Conservation (phyloP, 2,797 vertebrate genomes). For the Hyperoplus immaculatus region DNA sequence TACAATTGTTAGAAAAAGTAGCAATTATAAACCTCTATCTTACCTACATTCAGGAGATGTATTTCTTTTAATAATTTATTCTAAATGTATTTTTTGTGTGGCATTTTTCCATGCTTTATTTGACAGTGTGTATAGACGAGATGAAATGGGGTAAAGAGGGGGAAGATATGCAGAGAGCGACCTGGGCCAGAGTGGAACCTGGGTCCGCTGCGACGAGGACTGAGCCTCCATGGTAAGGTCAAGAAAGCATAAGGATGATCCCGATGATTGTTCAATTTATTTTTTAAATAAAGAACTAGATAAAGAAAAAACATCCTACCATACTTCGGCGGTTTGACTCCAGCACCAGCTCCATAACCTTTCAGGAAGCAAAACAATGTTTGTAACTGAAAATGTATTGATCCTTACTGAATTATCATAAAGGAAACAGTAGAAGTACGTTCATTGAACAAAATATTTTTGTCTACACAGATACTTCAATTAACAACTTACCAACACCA, state of each 20-base stretch:
- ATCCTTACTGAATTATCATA: not conserved
- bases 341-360: conserved; percentile 66
- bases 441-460: not conserved
- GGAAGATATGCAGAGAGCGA: no score
- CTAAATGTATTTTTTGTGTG: no score
- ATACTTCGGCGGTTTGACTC: conserved; percentile 68
- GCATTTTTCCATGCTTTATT: no score
- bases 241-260: not conserved
- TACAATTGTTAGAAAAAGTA: not conserved
- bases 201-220: no score
- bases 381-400: not conserved
- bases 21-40: not conserved
- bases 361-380: conserved; percentile 10
- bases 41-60: not conserved
- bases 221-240: not conserved
- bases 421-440: conserved; percentile 2
- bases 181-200: no score
- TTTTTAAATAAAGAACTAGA: not conserved
- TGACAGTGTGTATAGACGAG: no score
- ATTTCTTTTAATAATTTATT: no score
- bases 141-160: no score
- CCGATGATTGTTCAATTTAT: not conserved
- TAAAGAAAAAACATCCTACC: conserved; percentile 43
- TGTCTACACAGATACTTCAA: not conserved
- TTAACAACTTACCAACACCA: conserved; percentile 56